phyloP scores from a whole-genome alignment of 2,797 vertebrate species.

The Sebastes matsubarae region DNA sequence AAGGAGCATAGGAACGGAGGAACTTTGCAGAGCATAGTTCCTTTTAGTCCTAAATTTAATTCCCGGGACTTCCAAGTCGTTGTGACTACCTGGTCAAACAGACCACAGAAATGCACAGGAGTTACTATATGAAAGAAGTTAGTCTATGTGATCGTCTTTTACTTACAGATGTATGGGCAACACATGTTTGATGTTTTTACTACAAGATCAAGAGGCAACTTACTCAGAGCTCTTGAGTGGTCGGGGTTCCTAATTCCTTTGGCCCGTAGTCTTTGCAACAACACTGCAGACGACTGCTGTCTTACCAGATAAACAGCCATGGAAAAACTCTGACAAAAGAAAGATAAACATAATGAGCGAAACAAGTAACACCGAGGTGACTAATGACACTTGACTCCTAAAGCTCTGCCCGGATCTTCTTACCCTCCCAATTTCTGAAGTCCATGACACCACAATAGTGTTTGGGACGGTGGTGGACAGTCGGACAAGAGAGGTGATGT shows the following conservation, averaged over 20 bases:
- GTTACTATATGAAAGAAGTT: background rate
- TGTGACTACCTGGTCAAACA: too few relatives aligned
- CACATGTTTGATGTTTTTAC: background rate
- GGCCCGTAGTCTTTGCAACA: slow-evolving; percentile 95
- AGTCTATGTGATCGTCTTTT: background rate
- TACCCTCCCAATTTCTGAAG: slow-evolving; percentile 97
- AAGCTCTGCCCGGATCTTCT: slow-evolving; percentile 43
- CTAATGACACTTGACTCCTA: background rate
- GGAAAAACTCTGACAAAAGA: slow-evolving; percentile 90
- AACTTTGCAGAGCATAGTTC: background rate
- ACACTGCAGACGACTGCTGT: slow-evolving; percentile 94
- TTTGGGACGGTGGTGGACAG: slow-evolving; percentile 97
- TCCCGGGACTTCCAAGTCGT: background rate
- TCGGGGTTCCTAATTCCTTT: slow-evolving; percentile 99
- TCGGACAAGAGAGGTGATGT: slow-evolving; percentile 97
- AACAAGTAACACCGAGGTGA: background rate
- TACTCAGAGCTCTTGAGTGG: slow-evolving; percentile 98
- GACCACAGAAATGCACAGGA: too few relatives aligned
- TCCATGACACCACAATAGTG: slow-evolving; percentile 98
- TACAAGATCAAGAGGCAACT: slow-evolving; percentile 54
- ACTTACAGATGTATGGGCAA: background rate
- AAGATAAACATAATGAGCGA: background rate
- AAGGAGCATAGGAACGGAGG: background rate
- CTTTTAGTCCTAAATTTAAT: background rate
- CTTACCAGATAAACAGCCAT: slow-evolving; percentile 98